phyloP scores from a whole-genome alignment of 2,888 invertebrate species.

The Caenorhabditis angaria region DNA sequence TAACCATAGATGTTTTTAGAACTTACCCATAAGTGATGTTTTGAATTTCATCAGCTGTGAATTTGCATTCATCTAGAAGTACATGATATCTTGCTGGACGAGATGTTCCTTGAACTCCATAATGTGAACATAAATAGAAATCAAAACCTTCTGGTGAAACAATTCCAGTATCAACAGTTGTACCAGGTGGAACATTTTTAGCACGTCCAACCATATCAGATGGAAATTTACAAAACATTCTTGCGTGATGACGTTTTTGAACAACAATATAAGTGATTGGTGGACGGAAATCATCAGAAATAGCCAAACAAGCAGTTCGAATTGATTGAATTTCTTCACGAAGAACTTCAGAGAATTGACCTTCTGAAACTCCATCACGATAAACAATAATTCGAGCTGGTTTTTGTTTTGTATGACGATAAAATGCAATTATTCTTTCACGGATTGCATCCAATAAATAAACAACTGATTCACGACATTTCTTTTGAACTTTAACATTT shows the following conservation, averaged over 20 bases:
- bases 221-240: constrained; percentile 37
- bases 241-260: constrained; percentile 41
- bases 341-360: constrained; percentile 37
- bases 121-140: constrained; percentile 68
- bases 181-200: constrained; percentile 67
- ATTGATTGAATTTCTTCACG: constrained; percentile 30
- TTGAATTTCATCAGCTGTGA: constrained; percentile 68
- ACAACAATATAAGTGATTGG: constrained; percentile 42
- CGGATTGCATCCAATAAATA: no score
- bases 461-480: constrained; percentile 7
- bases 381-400: constrained; percentile 39
- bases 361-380: constrained; percentile 36
- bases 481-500: no score
- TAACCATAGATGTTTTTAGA: background rate
- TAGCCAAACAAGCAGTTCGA: constrained; percentile 8
- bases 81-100: constrained; percentile 69
- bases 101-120: constrained; percentile 66
- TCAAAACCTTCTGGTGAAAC: constrained; percentile 66
- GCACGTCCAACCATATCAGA: constrained; percentile 62
- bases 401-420: constrained; percentile 5
- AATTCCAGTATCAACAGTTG: constrained; percentile 66
- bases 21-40: constrained; percentile 58
- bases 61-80: constrained; percentile 65
- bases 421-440: constrained; percentile 5
- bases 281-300: constrained; percentile 11